These are phyloP conservation scores for Zaprionus ghesquierei DNA, from an alignment of 1,140 invertebrate species.

Conservation along the genomic window DNA sequence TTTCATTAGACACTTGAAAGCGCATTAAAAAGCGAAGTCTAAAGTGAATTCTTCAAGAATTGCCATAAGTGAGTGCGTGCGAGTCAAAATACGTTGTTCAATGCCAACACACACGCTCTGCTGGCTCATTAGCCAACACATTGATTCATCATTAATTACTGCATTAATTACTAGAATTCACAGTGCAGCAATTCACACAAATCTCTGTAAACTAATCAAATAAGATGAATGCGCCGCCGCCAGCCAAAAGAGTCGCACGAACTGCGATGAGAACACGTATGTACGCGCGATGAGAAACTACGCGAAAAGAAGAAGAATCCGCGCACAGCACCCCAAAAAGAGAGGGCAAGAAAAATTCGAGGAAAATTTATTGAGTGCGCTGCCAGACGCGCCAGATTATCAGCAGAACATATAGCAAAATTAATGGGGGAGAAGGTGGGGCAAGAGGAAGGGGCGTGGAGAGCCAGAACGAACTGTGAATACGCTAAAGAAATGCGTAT, in stretches of 20 bases:
- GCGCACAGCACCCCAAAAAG: not conserved
- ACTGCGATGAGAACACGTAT: conserved; percentile 8
- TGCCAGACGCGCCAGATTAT: conserved; percentile 20
- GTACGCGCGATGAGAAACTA: conserved; percentile 39
- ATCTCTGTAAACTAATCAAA: conserved; percentile 49
- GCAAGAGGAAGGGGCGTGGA: not conserved
- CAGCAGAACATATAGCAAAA: conserved; percentile 12
- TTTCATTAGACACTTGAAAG: not conserved
- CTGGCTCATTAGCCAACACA: not conserved
- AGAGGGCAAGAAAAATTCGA: conserved; percentile 7
- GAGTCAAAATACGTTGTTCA: not conserved
- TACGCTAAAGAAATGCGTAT: not conserved
- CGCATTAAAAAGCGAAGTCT: not conserved
- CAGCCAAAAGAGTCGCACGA: conserved; percentile 1
- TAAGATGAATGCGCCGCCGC: conserved; percentile 59
- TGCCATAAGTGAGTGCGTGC: not conserved
- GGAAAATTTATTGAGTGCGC: conserved; percentile 59
- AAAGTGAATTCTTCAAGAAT: not conserved
- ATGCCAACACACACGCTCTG: not conserved
- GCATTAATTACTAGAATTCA: not conserved
- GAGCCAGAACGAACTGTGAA: not conserved
- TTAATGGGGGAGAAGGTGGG: not conserved
- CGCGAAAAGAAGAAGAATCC: conserved; percentile 1
- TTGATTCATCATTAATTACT: not conserved
- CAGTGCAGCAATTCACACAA: not conserved